phyloP scores from a whole-genome alignment of 2,797 vertebrate species.

The Sebastes diploproa region DNA sequence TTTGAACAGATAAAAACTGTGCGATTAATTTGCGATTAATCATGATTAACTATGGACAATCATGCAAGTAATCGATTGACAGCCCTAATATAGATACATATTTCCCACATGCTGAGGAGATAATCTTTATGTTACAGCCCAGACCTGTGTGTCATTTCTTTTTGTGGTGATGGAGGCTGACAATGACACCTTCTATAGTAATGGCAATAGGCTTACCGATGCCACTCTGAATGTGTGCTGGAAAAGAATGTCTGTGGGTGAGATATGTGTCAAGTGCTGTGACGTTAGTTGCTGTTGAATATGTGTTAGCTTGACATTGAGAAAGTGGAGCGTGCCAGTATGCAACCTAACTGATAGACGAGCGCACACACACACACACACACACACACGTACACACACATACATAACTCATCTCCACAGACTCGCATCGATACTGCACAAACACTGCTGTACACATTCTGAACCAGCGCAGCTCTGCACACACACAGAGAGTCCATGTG shows the following conservation, averaged over 20 bases:
- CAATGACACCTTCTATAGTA: slow-evolving; percentile 52
- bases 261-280: slow-evolving; percentile 66
- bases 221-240: slow-evolving; percentile 44
- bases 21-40: no score
- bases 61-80: no score
- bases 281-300: slow-evolving; percentile 66
- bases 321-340: slow-evolving; percentile 51
- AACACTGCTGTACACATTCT: slow-evolving; percentile 37
- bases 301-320: slow-evolving; percentile 69
- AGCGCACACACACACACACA: not conserved
- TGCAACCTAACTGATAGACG: slow-evolving; percentile 56
- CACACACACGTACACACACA: not conserved
- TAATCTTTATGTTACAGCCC: not conserved
- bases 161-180: slow-evolving; percentile 32
- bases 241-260: slow-evolving; percentile 55
- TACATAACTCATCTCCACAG: slow-evolving; percentile 22
- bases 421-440: slow-evolving; percentile 30
- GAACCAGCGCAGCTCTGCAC: slow-evolving; percentile 27
- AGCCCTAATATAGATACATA: not conserved
- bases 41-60: no score
- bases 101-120: not conserved
- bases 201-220: slow-evolving; percentile 34
- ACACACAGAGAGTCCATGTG: slow-evolving; percentile 41
- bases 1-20: no score
- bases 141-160: slow-evolving; percentile 17